These are phyloP conservation scores for Platynereis dumerilii DNA, from an alignment of 2,888 invertebrate genomes.

Conservation along the genomic window DNA sequence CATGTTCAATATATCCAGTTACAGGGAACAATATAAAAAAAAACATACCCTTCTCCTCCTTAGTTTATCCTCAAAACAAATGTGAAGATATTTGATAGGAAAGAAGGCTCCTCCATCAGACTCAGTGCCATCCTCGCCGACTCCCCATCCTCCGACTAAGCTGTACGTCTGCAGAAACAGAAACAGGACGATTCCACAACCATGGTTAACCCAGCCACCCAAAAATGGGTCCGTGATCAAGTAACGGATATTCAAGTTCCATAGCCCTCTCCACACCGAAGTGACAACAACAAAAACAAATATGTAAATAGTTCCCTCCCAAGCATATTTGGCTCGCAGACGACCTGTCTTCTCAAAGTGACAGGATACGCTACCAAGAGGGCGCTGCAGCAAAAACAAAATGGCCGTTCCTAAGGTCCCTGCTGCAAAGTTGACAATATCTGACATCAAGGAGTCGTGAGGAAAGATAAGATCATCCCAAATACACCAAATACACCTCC, in stretches of 20 bases:
- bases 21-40: too few species aligned
- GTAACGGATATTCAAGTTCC: constrained; percentile 15
- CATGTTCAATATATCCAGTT: too few species aligned
- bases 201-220: constrained; percentile 16
- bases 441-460: background rate
- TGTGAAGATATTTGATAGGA: constrained; percentile 6
- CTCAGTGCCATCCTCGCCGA: constrained; percentile 1
- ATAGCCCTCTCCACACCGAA: constrained; percentile 16
- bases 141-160: constrained; percentile 6
- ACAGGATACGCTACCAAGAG: background rate
- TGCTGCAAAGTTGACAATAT: background rate
- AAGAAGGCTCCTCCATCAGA: constrained; percentile 8
- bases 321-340: background rate
- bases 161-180: constrained; percentile 7
- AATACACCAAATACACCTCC: constrained; percentile 13
- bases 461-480: constrained; percentile 8
- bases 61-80: background rate
- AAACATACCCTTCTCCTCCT: background rate
- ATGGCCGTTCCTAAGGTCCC: background rate
- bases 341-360: background rate
- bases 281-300: constrained; percentile 3
- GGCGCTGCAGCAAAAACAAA: background rate
- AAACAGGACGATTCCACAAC: background rate
- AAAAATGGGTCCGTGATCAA: constrained; percentile 9
- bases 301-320: constrained; percentile 15